Evolutionary conservation across 2,888 invertebrate species (phyloP).

Genomic region (Eristalinus aeneus): DNA sequence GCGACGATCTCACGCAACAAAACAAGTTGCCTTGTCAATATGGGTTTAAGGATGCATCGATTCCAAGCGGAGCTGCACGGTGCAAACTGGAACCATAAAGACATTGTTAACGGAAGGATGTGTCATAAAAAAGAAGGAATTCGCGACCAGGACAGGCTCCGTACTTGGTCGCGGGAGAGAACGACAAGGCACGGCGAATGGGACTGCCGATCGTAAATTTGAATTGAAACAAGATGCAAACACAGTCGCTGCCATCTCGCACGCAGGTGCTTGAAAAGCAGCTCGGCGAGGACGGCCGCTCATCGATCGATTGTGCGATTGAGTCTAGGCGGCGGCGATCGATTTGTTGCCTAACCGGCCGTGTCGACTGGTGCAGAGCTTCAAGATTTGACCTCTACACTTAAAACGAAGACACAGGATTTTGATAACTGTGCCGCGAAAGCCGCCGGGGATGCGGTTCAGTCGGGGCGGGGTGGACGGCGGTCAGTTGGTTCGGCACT

Average conservation of each 20-base stretch:
- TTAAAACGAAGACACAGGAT: background rate
- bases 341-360: background rate
- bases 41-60: slow-evolving; percentile 60
- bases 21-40: slow-evolving; percentile 49
- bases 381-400: background rate
- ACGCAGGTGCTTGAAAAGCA: background rate
- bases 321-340: background rate
- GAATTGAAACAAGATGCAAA: slow-evolving; percentile 27
- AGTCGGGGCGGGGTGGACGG: background rate
- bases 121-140: slow-evolving; percentile 19
- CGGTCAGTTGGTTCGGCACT: background rate
- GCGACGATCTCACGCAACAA: background rate
- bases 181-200: slow-evolving; percentile 24
- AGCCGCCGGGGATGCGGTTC: background rate
- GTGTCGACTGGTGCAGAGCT: background rate
- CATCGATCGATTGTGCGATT: background rate
- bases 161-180: slow-evolving; percentile 1
- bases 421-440: background rate
- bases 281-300: background rate
- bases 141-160: slow-evolving; percentile 3
- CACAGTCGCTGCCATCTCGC: background rate
- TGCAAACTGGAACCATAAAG: slow-evolving; percentile 61
- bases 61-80: background rate
- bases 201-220: slow-evolving; percentile 53
- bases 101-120: slow-evolving; percentile 31